Base-by-base conservation (phyloP, 2,888 invertebrate genomes). In the Toxonevra muliebris region DNA sequence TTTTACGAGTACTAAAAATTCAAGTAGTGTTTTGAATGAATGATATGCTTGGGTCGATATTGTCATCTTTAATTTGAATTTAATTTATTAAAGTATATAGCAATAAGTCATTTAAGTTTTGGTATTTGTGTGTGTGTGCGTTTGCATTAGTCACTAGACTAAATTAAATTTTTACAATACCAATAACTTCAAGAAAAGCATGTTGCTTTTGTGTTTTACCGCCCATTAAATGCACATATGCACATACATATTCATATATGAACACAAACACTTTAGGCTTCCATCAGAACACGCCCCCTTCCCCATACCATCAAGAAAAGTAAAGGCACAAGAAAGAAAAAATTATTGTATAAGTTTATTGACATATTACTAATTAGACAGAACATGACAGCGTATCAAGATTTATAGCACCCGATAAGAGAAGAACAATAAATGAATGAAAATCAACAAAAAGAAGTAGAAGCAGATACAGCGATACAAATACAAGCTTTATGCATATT, bases 281-380 rank as follows among this genome's bases (percentile, higher is more conserved):
- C 30, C 30, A 30, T 7, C 30, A 30, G 30, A 10, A 20, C 59
- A 59, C 17, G 15, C 45, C 48, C 9, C 45, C 8, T n/a, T 19
- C 17, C 19, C 20, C 20, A 63, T 43, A 63, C 17, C 55, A 63
- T 57, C 45, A 57, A 55, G 57, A 50, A 57, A 41, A 50, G 17
- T 40, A 13, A 40, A 9, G 45, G 43, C 15, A 13, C 45, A 19
- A 12, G 17, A 12, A 17, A 10, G 43, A 7, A 13, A 19, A 1
- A 61, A 66, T 61, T 61, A 66, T 66, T 61, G 55, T 48, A 66
- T 79, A 80, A 82, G 79, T 81, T 81, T 82, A 81, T 82, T 82
- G 82, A 81, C 81, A 79, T 80, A 81, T 79, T 79, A 79, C 81
- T 82, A 82, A 81, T 81, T 81, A 81, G 81, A 81, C 81, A 80